A percentile compares a stretch with the other conserved stretches of the same genome.
phyloP scores from a whole-genome alignment of 2,113 vertebrate genomes.

The Sinocyclocheilus maitianheensis region DNA sequence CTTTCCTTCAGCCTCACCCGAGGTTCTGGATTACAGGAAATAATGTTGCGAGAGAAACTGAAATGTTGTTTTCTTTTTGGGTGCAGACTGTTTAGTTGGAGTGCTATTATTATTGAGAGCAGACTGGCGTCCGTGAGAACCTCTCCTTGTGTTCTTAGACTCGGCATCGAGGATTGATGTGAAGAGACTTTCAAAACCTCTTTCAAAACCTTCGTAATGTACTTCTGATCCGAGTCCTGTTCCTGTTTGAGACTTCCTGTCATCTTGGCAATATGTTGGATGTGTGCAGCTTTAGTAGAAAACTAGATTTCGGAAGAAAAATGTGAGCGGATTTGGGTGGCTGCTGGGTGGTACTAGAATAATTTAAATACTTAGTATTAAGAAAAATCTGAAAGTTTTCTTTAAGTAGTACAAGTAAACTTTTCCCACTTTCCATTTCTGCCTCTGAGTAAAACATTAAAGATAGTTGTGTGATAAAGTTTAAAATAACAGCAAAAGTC shows the following conservation, averaged over 20 bases:
- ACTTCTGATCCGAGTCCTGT: not conserved
- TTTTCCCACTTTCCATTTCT: not conserved
- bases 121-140: not conserved
- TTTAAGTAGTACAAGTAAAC: not conserved
- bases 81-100: not conserved
- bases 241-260: not conserved
- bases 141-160: not conserved
- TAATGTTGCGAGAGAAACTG: not conserved
- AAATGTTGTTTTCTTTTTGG: not conserved
- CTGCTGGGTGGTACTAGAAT: too few species aligned
- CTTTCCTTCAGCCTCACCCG: too few species aligned
- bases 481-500: not conserved
- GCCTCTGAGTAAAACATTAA: not conserved
- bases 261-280: not conserved
- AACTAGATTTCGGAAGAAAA: not conserved
- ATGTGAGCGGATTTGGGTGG: too few species aligned
- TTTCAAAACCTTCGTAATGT: not conserved
- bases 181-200: constrained; percentile 23
- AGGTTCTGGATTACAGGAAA: too few species aligned
- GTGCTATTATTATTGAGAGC: not conserved
- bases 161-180: not conserved
- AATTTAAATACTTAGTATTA: too few species aligned
- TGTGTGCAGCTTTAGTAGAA: not conserved
- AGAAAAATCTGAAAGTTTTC: not conserved
- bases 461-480: not conserved